These are phyloP conservation scores for Onychomys leucogaster DNA, from an alignment of 2,797 vertebrate species.

Conservation along the genomic window DNA sequence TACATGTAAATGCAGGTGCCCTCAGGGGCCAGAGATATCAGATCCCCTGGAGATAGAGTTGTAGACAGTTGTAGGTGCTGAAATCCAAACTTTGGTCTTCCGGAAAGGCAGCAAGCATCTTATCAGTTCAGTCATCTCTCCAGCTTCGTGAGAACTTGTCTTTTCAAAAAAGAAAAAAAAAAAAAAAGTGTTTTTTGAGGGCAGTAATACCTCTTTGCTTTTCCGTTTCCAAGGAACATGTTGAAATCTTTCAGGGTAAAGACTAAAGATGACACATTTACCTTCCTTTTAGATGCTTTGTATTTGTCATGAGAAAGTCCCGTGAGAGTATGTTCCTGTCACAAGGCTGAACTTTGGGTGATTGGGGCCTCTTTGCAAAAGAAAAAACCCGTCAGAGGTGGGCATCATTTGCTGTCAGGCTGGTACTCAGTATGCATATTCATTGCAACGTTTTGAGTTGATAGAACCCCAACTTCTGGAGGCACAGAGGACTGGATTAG, in stretches of 20 bases:
- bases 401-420: background rate
- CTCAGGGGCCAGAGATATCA: no score
- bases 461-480: background rate
- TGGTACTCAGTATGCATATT: background rate
- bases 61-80: background rate
- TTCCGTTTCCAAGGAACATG: background rate
- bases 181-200: background rate
- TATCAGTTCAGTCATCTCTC: background rate
- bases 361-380: conserved; percentile 24
- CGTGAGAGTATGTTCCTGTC: background rate
- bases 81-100: background rate
- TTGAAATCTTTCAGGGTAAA: conserved; percentile 49
- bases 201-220: conserved; percentile 3
- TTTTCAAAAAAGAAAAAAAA: background rate
- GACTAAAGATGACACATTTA: background rate
- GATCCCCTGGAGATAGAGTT: background rate
- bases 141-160: background rate
- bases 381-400: background rate
- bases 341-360: background rate
- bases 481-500: background rate
- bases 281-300: background rate
- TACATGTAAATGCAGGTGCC: background rate
- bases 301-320: conserved; percentile 1
- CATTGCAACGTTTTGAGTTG: background rate
- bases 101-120: background rate